phyloP scores from a whole-genome alignment of 2,797 vertebrate genomes.

The Megalops cyprinoides region DNA sequence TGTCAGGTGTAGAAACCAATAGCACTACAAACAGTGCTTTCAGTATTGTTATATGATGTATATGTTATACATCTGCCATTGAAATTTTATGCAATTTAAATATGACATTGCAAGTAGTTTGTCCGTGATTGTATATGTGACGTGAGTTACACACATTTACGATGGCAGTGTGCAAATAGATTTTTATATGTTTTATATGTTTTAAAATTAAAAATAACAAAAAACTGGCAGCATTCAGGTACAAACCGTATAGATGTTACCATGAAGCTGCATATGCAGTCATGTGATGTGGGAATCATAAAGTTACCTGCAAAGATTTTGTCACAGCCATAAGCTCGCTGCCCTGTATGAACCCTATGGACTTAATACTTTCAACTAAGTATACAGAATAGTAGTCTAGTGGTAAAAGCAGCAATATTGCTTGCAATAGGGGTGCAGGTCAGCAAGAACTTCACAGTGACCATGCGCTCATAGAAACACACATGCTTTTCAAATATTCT shows the following conservation, averaged over 20 bases:
- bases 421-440: neutral
- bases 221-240: too few species aligned
- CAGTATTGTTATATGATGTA: too few species aligned
- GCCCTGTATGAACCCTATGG: neutral
- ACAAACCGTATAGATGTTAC: too few species aligned
- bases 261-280: too few species aligned
- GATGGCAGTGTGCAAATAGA: too few species aligned
- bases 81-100: neutral
- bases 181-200: too few species aligned
- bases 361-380: neutral
- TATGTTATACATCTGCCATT: too few species aligned
- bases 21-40: too few species aligned
- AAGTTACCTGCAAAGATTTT: neutral
- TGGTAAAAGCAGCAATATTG: neutral
- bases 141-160: too few species aligned
- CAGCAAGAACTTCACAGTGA: neutral
- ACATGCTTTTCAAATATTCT: neutral
- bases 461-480: neutral
- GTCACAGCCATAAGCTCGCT: neutral
- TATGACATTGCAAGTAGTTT: too few species aligned
- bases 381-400: neutral
- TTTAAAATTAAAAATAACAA: too few species aligned
- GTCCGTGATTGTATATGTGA: too few species aligned
- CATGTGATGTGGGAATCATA: neutral
- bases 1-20: neutral